These are phyloP conservation scores for Lysandra bellargus DNA, from an alignment of 2,888 invertebrate genomes.

Conservation along the genomic window DNA sequence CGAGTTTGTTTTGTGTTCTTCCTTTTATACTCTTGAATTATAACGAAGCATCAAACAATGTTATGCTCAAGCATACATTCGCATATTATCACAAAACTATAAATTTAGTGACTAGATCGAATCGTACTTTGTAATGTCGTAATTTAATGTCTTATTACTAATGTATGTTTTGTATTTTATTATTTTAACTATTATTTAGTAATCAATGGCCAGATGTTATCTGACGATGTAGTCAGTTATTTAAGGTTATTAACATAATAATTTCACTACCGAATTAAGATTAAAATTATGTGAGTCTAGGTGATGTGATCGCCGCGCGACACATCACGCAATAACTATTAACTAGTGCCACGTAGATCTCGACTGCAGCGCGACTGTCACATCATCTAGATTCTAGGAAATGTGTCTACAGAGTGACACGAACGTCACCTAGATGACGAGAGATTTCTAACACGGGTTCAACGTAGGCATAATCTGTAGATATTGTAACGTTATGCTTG, in stretches of 20 bases:
- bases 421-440: not conserved
- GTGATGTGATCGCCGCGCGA: not conserved
- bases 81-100: not conserved
- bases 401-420: not conserved
- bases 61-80: not conserved
- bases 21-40: not conserved
- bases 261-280: slow-evolving; percentile 27
- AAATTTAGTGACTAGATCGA: not conserved
- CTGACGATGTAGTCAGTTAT: slow-evolving; percentile 27
- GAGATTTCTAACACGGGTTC: slow-evolving; percentile 22
- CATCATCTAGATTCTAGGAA: not conserved
- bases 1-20: not conserved
- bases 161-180: slow-evolving; percentile 27
- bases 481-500: slow-evolving; percentile 22
- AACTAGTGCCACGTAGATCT: not conserved
- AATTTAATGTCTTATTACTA: not conserved
- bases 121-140: slow-evolving; percentile 16
- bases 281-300: not conserved
- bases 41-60: not conserved
- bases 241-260: slow-evolving; percentile 26
- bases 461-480: slow-evolving; percentile 23
- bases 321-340: not conserved
- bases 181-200: slow-evolving; percentile 20
- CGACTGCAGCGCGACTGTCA: not conserved
- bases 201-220: slow-evolving; percentile 29